phyloP scores from a whole-genome alignment of 1,140 invertebrate species.

The Manduca sexta region DNA sequence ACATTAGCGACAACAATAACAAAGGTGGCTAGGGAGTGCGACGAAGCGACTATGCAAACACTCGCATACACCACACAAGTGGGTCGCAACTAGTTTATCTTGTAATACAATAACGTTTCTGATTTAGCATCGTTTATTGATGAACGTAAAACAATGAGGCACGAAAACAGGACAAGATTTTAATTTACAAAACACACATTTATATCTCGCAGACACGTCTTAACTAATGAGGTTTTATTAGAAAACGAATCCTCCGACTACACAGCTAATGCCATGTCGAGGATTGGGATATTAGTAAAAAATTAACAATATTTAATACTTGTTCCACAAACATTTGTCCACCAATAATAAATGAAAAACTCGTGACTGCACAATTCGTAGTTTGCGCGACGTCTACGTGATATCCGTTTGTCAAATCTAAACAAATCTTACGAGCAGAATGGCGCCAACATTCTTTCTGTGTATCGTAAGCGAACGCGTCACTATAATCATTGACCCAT shows the following conservation, averaged over 20 bases:
- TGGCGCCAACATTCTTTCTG: conserved; percentile 49
- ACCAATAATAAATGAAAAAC: conserved; percentile 32
- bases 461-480: conserved; percentile 8
- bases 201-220: no score
- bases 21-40: conserved; percentile 47
- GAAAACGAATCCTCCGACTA: no score
- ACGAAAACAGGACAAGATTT: neutral
- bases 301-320: no score
- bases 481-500: conserved; percentile 32
- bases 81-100: conserved; percentile 51
- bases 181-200: no score
- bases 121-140: conserved; percentile 23
- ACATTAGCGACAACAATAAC: conserved; percentile 44
- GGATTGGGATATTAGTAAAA: no score
- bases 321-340: conserved; percentile 13
- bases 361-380: conserved; percentile 41
- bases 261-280: no score
- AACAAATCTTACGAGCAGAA: conserved; percentile 29
- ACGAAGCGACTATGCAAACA: conserved; percentile 49
- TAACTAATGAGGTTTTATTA: no score
- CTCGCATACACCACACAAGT: conserved; percentile 37
- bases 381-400: conserved; percentile 35
- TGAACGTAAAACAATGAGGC: no score
- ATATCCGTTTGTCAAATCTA: conserved; percentile 40
- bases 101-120: conserved; percentile 39